A percentile compares a stretch with the other conserved stretches of the same genome.
These are phyloP conservation scores for Macropus fuliginosus DNA, from an alignment of 2,797 vertebrate species.

Conservation along the genomic window DNA sequence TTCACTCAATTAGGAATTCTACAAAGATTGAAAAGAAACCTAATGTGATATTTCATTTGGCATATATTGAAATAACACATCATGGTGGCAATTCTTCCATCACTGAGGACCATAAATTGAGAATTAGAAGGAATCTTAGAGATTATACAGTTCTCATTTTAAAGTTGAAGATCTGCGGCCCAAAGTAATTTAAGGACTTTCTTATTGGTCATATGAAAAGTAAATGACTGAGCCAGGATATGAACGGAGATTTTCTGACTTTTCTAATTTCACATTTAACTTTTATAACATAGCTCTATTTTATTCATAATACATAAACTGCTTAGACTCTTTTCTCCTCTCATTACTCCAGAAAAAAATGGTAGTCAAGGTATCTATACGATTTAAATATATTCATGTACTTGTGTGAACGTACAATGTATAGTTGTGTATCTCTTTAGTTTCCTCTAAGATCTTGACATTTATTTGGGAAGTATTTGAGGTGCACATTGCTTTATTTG, in stretches of 20 bases:
- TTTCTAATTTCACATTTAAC: background rate
- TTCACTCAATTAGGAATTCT: background rate
- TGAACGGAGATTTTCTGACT: background rate
- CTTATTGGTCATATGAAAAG: background rate
- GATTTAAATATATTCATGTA: background rate
- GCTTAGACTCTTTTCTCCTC: background rate
- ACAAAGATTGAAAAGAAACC: background rate
- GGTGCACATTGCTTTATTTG: background rate
- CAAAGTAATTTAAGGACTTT: background rate
- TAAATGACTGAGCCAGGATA: background rate
- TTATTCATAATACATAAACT: background rate
- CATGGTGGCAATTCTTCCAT: background rate
- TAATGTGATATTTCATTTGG: background rate
- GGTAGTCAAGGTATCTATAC: background rate
- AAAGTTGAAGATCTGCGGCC: background rate
- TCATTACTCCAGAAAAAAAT: background rate
- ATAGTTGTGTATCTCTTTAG: background rate
- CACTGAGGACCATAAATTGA: background rate
- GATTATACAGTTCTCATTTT: background rate
- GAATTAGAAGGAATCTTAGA: background rate
- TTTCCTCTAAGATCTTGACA: background rate
- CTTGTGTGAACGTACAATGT: background rate
- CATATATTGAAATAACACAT: background rate
- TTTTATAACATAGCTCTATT: background rate
- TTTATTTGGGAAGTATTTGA: background rate